Base-by-base conservation (phyloP, 2,888 invertebrate genomes). In the Microctonus aethiopoides region DNA sequence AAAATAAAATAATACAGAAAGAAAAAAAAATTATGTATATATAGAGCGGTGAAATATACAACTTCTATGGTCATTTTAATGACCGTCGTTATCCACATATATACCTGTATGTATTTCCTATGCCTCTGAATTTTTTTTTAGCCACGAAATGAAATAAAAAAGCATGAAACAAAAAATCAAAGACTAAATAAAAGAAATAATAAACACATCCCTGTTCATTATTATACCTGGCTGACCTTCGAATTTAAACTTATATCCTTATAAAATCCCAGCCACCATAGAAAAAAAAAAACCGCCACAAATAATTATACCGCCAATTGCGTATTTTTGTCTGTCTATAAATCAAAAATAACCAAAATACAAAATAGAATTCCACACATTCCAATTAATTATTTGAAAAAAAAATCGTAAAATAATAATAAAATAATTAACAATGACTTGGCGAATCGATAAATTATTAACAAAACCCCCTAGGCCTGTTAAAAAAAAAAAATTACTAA, bases 211-310 rank as follows among this genome's bases (percentile, higher is more conserved):
- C 60, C 34, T 52, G 24, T 60, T 29, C 26, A 39, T 52, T 60
- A 46, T 36, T 29, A 63, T 46, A 67, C 41, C 67, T 67, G 67
- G 61, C 34, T 61, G 67, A 52, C 67, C 67, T 67, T 67, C 59
- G 67, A 61, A 65, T 65, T 39, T 56, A 56, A 65, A 65, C 39
- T 56, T 65, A 39, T 60, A 62, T 67, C 60, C 67, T 67, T 52
- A 61, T 67, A 64, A 62, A 26, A 41, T 29, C 41, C 16, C 22
- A 34, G 59, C 32, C 32, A 34, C 32, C 10, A 59, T n/a, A 56
- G n/a, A 54, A 7, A 41, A 16, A 36, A 22, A 26, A 9, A n/a
- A n/a, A n/a, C n/a, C n/a, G n/a, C n/a, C n/a, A n/a, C n/a, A 26
- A 20, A 57, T 26, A 10, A 63, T 46, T 46, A 29, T 20, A 26